A percentile compares a stretch with the other conserved stretches of the same genome.
phyloP scores from a whole-genome alignment of 2,113 vertebrate genomes.

The Boulengeromyrus knoepffleri region DNA sequence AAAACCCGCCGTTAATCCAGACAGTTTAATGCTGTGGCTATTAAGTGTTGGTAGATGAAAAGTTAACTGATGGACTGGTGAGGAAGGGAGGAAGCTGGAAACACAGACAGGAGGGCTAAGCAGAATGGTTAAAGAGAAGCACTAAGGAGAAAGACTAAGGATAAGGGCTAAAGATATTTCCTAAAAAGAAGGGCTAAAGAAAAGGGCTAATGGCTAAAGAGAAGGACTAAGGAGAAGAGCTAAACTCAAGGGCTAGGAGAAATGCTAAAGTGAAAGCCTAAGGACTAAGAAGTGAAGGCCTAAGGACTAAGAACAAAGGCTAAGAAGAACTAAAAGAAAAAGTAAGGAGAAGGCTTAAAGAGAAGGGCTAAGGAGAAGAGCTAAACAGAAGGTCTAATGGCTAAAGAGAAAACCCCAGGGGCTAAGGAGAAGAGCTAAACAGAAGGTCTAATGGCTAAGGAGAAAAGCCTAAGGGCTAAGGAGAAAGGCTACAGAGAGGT shows the following conservation, averaged over 20 bases:
- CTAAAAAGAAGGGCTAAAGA: constrained; percentile 16
- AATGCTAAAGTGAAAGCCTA: background rate
- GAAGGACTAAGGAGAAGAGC: background rate
- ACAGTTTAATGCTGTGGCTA: background rate
- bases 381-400: background rate
- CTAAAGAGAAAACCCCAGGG: background rate
- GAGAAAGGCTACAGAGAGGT: background rate
- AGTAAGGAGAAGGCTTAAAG: background rate
- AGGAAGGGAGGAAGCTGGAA: constrained; percentile 6
- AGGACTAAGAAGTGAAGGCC: background rate
- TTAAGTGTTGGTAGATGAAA: background rate
- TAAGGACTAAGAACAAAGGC: background rate
- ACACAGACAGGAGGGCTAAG: background rate
- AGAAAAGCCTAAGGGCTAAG: background rate
- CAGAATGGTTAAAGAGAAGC: background rate
- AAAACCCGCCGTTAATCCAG: background rate
- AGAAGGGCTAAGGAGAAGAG: background rate
- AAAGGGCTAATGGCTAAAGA: background rate
- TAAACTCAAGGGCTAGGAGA: background rate
- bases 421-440: constrained; percentile 13
- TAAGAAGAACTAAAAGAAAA: background rate
- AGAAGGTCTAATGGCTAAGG: background rate
- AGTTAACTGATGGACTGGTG: background rate
- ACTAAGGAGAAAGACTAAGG: background rate
- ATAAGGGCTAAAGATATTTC: constrained; percentile 24